Conservation (phyloP, 2,797 vertebrate species). For the Chanos chanos region DNA sequence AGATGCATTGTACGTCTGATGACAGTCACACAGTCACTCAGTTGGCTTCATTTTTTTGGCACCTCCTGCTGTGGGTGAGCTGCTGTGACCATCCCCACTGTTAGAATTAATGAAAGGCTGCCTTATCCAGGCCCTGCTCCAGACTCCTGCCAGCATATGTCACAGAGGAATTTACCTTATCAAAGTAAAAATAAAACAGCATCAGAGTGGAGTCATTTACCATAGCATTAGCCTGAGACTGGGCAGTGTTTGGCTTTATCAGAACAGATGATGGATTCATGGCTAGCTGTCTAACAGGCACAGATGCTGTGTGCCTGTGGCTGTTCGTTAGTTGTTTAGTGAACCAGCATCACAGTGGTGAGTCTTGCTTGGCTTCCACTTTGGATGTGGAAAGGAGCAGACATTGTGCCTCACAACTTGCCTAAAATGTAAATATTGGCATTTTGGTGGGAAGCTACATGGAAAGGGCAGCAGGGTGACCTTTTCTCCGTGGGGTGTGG, state of each 20-base stretch:
- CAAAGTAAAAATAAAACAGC: background rate
- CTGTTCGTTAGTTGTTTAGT: no score
- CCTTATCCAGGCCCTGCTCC: constrained; percentile 30
- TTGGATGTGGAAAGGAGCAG: no score
- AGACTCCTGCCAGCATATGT: constrained; percentile 21
- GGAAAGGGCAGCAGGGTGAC: constrained; percentile 16
- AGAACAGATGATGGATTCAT: background rate
- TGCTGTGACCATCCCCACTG: constrained; percentile 38
- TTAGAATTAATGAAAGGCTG: constrained; percentile 51
- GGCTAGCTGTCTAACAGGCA: background rate
- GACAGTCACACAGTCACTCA: background rate
- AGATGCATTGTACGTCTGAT: constrained; percentile 1
- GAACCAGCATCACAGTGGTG: no score
- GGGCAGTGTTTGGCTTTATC: background rate
- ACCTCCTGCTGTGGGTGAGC: constrained; percentile 14
- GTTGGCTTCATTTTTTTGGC: background rate
- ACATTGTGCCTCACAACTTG: background rate
- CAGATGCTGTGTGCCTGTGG: background rate
- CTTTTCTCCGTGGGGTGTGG: background rate
- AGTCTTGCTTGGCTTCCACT: no score
- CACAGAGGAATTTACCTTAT: background rate
- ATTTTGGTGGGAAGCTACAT: constrained; percentile 3
- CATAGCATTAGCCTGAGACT: background rate
- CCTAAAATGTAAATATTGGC: constrained; percentile 20
- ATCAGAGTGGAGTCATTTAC: background rate